A percentile compares a stretch with the other conserved stretches of the same genome.
These are phyloP conservation scores for Siderastrea siderea DNA, from an alignment of 92 coral and sea anemone genomes.

Conservation along the genomic window DNA sequence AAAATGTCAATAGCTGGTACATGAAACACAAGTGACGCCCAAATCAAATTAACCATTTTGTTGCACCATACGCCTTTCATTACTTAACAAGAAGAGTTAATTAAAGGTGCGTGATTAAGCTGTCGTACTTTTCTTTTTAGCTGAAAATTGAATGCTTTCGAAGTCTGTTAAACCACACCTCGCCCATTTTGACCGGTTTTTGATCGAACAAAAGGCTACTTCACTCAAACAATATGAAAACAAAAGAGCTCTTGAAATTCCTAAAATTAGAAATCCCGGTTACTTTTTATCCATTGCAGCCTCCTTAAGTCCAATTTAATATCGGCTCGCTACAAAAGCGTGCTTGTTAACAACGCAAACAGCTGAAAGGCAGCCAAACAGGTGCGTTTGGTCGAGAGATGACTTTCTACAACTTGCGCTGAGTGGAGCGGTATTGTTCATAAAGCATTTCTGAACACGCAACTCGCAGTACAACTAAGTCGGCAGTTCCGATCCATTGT, in stretches of 20 bases:
- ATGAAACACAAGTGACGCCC: conserved; percentile 10
- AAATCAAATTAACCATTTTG: conserved; percentile 15
- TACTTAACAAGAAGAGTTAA: background rate
- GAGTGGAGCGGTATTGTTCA: conserved; percentile 7
- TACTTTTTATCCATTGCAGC: conserved; percentile 19
- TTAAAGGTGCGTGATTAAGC: background rate
- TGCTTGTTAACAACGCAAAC: conserved; percentile 21
- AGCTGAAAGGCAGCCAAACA: conserved; percentile 21
- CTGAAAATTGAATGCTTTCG: background rate
- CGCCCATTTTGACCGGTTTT: background rate
- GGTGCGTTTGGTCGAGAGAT: conserved; percentile 7
- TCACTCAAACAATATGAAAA: conserved; percentile 16
- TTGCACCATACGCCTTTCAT: conserved; percentile 6
- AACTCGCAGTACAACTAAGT: background rate
- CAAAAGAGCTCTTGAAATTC: conserved; percentile 10
- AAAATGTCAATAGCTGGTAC: conserved; percentile 49
- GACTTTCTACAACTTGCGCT: background rate
- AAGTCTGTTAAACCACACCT: conserved; percentile 1
- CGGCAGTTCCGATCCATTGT: background rate
- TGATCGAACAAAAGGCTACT: background rate
- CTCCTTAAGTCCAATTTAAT: background rate
- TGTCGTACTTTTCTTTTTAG: background rate
- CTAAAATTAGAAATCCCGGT: background rate
- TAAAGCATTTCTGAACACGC: conserved; percentile 27
- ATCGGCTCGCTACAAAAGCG: conserved; percentile 21